These are phyloP conservation scores for Thomomys bottae DNA, from an alignment of 2,113 vertebrate genomes.

Conservation along the genomic window DNA sequence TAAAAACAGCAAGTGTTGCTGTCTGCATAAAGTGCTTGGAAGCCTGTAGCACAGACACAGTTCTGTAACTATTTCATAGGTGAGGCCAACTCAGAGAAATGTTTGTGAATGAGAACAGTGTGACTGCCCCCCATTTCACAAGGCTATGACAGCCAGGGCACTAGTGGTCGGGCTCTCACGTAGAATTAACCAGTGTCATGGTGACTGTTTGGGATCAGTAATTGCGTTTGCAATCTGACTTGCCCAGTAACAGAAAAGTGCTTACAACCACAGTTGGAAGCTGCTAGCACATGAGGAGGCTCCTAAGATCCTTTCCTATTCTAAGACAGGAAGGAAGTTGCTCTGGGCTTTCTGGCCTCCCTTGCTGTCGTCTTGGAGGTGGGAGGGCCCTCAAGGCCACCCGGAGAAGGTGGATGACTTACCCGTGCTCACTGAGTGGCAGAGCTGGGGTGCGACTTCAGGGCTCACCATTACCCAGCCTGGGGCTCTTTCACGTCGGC, in stretches of 20 bases:
- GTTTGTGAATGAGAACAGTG: slow-evolving; percentile 19
- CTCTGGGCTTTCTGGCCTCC: slow-evolving; percentile 66
- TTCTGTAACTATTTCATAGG: slow-evolving; percentile 42
- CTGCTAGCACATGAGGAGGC: slow-evolving; percentile 54
- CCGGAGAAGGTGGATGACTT: slow-evolving; percentile 79
- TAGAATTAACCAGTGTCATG: slow-evolving; percentile 45
- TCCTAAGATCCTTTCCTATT: slow-evolving; percentile 61
- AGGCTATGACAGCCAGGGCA: slow-evolving; percentile 46
- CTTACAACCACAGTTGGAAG: slow-evolving; percentile 53
- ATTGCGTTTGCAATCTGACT: slow-evolving; percentile 19
- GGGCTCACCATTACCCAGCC: slow-evolving; percentile 81
- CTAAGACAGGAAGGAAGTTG: slow-evolving; percentile 67
- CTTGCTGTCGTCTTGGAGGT: slow-evolving; percentile 73
- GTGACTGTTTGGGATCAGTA: slow-evolving; percentile 45
- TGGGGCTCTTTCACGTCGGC: slow-evolving; percentile 80
- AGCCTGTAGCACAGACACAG: slow-evolving; percentile 39
- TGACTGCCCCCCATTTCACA: slow-evolving; percentile 25
- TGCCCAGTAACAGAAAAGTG: slow-evolving; percentile 31
- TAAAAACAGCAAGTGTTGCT: slow-evolving; percentile 35
- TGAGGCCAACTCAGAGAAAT: slow-evolving; percentile 58
- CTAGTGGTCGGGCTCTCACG: slow-evolving; percentile 15
- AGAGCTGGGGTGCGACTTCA: slow-evolving; percentile 82
- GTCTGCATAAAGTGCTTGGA: slow-evolving; percentile 42
- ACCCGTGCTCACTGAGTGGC: slow-evolving; percentile 81
- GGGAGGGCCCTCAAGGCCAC: slow-evolving; percentile 78